phyloP scores from a whole-genome alignment of 2,797 vertebrate genomes.

The Platyrinchus mystaceus region DNA sequence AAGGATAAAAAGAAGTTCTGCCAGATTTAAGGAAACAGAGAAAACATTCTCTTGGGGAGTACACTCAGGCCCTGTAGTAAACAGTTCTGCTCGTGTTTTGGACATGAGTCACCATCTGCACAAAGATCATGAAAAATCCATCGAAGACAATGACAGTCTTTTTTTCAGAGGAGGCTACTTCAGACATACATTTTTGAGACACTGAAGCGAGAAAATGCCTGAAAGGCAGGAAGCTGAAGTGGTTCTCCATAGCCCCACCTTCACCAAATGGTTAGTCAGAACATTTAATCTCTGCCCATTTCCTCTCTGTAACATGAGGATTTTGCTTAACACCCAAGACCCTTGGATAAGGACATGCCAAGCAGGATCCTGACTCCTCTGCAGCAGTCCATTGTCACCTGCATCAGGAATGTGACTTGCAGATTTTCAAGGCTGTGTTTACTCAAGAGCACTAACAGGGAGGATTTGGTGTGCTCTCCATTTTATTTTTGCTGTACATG shows the following conservation, averaged over 20 bases:
- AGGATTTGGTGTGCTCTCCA: neutral
- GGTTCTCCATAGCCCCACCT: neutral
- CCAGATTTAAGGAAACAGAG: neutral
- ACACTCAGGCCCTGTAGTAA: neutral
- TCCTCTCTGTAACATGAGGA: neutral
- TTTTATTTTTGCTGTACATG: neutral
- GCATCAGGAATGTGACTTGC: neutral
- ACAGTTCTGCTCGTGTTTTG: neutral
- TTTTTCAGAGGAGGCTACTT: neutral
- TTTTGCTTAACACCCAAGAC: neutral
- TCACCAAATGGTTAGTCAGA: neutral
- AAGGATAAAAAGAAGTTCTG: neutral
- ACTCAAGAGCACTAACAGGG: neutral
- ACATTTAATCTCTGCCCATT: neutral
- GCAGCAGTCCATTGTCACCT: neutral
- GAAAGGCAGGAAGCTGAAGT: neutral
- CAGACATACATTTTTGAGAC: neutral
- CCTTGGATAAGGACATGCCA: neutral
- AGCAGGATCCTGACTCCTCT: neutral
- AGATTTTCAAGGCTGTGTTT: neutral
- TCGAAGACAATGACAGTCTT: neutral
- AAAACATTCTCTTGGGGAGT: neutral
- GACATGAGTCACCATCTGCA: neutral
- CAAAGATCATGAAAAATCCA: slow-evolving; percentile 1
- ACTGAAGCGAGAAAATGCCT: neutral